A percentile compares a stretch with the other conserved stretches of the same genome.
Conservation (phyloP, 2,888 invertebrate genomes). For the Morpho achilles region DNA sequence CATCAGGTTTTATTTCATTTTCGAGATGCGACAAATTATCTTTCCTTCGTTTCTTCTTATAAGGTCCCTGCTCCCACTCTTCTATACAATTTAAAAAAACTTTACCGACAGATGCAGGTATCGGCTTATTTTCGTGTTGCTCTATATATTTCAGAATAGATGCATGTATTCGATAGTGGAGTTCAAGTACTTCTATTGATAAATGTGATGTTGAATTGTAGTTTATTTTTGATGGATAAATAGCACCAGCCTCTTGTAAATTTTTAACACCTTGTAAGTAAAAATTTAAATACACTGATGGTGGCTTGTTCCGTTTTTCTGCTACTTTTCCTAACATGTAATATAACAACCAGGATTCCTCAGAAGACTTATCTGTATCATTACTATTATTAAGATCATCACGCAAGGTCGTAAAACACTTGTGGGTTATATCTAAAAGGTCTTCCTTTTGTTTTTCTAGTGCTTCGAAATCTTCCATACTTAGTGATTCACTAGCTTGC, state of each 20-base stretch:
- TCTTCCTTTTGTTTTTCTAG: constrained; percentile 88
- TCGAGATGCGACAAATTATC: constrained; percentile 43
- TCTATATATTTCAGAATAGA: constrained; percentile 93
- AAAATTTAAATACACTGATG: constrained; percentile 86
- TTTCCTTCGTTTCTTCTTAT: constrained; percentile 55
- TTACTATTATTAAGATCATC: constrained; percentile 76
- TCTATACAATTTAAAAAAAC: constrained; percentile 80
- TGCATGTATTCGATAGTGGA: constrained; percentile 91
- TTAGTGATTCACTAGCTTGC: constrained; percentile 86
- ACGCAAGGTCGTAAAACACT: constrained; percentile 87
- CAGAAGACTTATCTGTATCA: constrained; percentile 80
- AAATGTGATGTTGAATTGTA: constrained; percentile 90
- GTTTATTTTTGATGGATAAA: constrained; percentile 91
- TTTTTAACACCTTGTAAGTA: constrained; percentile 89
- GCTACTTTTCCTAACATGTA: constrained; percentile 98
- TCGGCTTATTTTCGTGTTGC: constrained; percentile 84
- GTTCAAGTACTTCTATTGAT: constrained; percentile 93
- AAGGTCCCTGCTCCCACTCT: constrained; percentile 67
- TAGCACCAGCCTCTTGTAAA: constrained; percentile 88
- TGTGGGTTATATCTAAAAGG: constrained; percentile 87
- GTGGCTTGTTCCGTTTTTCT: constrained; percentile 89
- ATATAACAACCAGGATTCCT: constrained; percentile 95
- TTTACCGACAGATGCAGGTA: constrained; percentile 79
- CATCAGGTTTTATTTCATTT: constrained; percentile 40
- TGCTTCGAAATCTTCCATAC: constrained; percentile 86